Evolutionary conservation across 1,140 invertebrate genomes (phyloP), one percentile per base, ranked within the genome.

Genomic region (Papilio dardanus): DNA sequence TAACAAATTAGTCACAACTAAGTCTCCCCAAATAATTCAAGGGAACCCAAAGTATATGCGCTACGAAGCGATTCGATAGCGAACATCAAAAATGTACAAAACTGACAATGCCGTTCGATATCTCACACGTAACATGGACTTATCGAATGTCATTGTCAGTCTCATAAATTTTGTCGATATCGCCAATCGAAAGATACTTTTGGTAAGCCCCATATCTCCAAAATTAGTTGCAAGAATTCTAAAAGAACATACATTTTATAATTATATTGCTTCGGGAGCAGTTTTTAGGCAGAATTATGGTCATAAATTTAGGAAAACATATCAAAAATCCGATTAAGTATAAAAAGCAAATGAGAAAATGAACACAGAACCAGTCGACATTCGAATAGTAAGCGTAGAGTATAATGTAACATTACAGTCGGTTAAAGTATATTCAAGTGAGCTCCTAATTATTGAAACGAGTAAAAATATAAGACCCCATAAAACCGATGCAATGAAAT

Each of bases 1-100:
- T 75, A 81, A 82, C 78, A 78, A 82, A 85, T 87, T 82, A 87
- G 79, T 81, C 83, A 88, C 79, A 79, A 81, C 78, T 83, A 81
- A 80, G 33, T 77, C 76, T 68, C 35, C 24, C 12, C 21, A 62
- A 62, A 62, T 14, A 62, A 28, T 30, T 5, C 21, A n/a, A n/a
- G n/a, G n/a, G n/a, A n/a, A n/a, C n/a, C n/a, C n/a, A n/a, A n/a
- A n/a, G n/a, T n/a, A n/a, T n/a, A n/a, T n/a, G n/a, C n/a, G n/a
- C n/a, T n/a, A n/a, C n/a, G n/a, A n/a, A n/a, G n/a, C n/a, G n/a
- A n/a, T n/a, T n/a, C n/a, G n/a, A n/a, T n/a, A n/a, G n/a, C n/a
- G n/a, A n/a, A n/a, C n/a, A n/a, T n/a, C n/a, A n/a, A n/a, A n/a
- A n/a, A n/a, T n/a, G n/a, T n/a, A n/a, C n/a, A n/a, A n/a, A n/a